Base-by-base conservation (phyloP, 1,140 invertebrate species). In the Cardiocondyla obscurior region DNA sequence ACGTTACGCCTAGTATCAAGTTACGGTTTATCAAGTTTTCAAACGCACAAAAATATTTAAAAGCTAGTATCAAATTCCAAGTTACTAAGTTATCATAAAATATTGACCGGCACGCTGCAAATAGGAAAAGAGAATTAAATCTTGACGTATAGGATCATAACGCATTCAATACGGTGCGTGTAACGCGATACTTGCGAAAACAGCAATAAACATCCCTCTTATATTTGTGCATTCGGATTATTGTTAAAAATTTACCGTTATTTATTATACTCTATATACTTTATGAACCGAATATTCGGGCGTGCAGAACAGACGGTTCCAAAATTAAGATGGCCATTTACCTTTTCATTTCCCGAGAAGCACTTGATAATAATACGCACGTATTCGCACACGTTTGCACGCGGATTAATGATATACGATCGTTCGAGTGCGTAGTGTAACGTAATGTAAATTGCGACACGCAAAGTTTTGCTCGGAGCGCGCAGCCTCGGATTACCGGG, bases 1-100 rank as follows among this genome's bases (percentile, higher is more conserved):
- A 46, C 65, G 53, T 88, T 88, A 85, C 86, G 58, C 12, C 33
- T 30, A 22, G 83, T 82, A 46, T 88, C 85, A 62, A 51, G 77
- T 88, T 88, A 87, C 86, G 72, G 74, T 88, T 88, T 88, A 88
- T 88, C 86, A 88, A 88, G 86, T 87, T 88, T 88, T 88, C 76
- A 85, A 84, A 74, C 77, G 74, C 46, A 87, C 82, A 64, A 72
- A 87, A 86, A 87, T 69, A 73, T 87, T 86, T 81, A 87, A 87
- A 84, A 83, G 82, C 70, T 51, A 57, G 58, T 87, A 87, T 87
- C 85, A 46, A 83, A 81, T 87, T 87, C 64, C 85, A 33, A 60
- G 72, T 60, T 62, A 74, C 69, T n/a, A 36, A 82, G 72, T 79
- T 87, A 82, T 86, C 81, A 49, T 69, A 58, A 74, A 79, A 83